Evolutionary conservation across 1,140 invertebrate species (phyloP), one percentile per base, ranked within the genome.

Genomic region (Episyrphus balteatus): DNA sequence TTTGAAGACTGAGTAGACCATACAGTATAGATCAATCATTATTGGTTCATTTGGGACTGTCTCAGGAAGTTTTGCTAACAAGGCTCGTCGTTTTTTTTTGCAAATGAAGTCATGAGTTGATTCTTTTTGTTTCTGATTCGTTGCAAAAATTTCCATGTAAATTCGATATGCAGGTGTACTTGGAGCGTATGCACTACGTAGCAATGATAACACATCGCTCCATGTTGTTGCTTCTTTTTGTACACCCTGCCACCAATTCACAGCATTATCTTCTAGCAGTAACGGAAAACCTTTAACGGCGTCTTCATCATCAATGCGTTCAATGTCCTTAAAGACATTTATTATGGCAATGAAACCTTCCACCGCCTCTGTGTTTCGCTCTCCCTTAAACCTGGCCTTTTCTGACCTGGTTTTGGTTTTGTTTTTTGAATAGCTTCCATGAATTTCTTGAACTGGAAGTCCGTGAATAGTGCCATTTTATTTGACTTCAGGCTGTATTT

Each of bases 241-340:
- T n/a, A n/a, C n/a, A n/a, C n/a, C n/a, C n/a, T n/a, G n/a, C n/a
- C n/a, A n/a, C n/a, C n/a, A n/a, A n/a, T n/a, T n/a, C n/a, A n/a
- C n/a, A n/a, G n/a, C n/a, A 18, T 36, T 14, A 31, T 48, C 50
- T 12, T 52, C 42, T 11, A 58, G 43, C 6, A 59, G 44, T 46
- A 59, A 52, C 11, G 54, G 49, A 32, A 58, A 44, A 14, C 56
- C 54, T 33, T 41, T 50, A 6, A 56, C 21, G 8, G 54, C 56
- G 42, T 59, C 56, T 2, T 18, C 42, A 38, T 58, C 54, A 3
- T 17, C 13, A 11, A 59, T 48, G 2, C 49, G 41, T 12, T 45
- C 44, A 41, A 52, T 51, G 12, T 54, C 32, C 43, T 59, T 44
- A 17, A 49, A 49, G 3, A 42, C 39, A 7, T 34, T 26, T 10